Conservation (phyloP, 2,797 vertebrate genomes). For the Gymnoscopelus microlampas region DNA sequence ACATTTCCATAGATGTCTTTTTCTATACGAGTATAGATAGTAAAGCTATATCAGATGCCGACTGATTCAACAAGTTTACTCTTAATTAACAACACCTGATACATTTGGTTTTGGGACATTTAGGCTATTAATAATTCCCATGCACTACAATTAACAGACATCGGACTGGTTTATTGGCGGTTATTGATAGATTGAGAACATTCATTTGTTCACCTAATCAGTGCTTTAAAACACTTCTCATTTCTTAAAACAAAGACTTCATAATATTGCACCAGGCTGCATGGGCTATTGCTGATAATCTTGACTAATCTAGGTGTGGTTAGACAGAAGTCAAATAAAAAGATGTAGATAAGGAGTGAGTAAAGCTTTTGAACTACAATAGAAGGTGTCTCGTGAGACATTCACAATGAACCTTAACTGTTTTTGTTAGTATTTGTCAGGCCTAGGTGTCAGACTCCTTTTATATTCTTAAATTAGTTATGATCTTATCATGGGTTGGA, state of each 20-base stretch:
- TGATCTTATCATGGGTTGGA: constrained; percentile 19
- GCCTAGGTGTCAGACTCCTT: no score
- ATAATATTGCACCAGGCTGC: constrained; percentile 19
- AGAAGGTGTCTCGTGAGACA: no score
- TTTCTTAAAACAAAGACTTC: constrained; percentile 6
- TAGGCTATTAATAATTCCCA: no score
- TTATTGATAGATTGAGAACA: no score
- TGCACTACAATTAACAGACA: no score
- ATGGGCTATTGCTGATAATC: no score
- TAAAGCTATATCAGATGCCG: neutral
- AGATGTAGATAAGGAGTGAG: neutral
- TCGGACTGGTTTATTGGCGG: no score
- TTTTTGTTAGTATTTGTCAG: no score
- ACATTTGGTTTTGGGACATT: no score
- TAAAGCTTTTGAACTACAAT: neutral
- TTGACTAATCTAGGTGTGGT: constrained; percentile 38
- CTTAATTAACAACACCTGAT: no score
- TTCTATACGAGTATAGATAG: neutral
- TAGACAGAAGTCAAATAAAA: constrained; percentile 20
- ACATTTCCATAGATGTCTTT: neutral
- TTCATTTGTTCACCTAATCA: neutral
- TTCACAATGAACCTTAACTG: no score
- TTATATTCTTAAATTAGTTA: neutral
- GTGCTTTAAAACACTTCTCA: constrained; percentile 19
- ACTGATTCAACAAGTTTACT: no score